These are phyloP conservation scores for Pardosa pseudoannulata DNA, from an alignment of 2,888 invertebrate species.

Conservation along the genomic window DNA sequence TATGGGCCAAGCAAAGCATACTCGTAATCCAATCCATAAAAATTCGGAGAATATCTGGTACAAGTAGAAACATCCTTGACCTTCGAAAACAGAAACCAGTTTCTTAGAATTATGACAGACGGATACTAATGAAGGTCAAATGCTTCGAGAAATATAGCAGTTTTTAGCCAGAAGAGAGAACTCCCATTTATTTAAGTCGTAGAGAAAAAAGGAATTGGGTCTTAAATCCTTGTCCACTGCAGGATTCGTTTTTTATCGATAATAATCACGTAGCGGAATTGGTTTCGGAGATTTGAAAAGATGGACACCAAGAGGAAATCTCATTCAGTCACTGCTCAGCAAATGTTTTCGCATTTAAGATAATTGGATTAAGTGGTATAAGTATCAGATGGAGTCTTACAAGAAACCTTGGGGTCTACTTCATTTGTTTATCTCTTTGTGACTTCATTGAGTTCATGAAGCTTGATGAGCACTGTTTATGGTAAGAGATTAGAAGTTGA, in stretches of 20 bases:
- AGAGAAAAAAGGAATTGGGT: neutral
- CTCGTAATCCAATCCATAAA: constrained; percentile 1
- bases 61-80: constrained; percentile 34
- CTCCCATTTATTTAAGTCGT: neutral
- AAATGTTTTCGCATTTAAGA: neutral
- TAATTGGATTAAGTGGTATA: too few relatives aligned
- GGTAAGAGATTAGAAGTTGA: too few relatives aligned
- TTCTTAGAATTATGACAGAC: constrained; percentile 30
- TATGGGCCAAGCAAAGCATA: neutral
- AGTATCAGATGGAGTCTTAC: too few relatives aligned
- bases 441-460: too few relatives aligned
- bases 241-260: neutral
- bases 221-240: neutral
- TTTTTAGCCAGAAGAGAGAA: neutral
- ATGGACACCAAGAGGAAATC: neutral
- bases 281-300: neutral
- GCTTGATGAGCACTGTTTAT: too few relatives aligned
- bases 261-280: neutral
- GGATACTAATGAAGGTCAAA: constrained; percentile 63
- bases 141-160: constrained; percentile 37
- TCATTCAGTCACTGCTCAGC: neutral
- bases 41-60: constrained; percentile 11
- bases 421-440: too few relatives aligned
- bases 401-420: too few relatives aligned
- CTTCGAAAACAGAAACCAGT: constrained; percentile 54